Percentiles rank a stretch among this genome's conserved stretches.
These are phyloP conservation scores for Myotis pilosus DNA, from an alignment of 2,797 vertebrate genomes.

Conservation along the genomic window DNA sequence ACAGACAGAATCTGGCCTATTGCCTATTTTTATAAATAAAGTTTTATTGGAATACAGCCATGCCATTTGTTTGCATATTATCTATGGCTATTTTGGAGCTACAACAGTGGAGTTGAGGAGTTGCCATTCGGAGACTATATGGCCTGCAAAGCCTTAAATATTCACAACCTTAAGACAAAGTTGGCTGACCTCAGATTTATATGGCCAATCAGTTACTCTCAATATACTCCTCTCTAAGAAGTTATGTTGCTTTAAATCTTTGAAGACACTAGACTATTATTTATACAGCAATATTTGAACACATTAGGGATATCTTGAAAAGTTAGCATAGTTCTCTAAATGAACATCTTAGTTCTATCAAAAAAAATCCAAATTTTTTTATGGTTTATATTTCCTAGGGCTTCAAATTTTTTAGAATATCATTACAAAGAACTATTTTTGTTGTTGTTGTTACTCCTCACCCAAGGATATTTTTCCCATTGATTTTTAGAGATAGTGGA, in stretches of 20 bases:
- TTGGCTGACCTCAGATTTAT: background rate
- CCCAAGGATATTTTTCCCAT: no score
- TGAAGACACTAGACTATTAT: background rate
- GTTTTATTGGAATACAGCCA: constrained; percentile 35
- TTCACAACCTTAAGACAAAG: constrained; percentile 11
- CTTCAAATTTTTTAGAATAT: background rate
- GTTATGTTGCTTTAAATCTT: background rate
- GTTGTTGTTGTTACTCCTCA: no score
- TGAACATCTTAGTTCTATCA: background rate
- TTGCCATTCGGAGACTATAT: background rate
- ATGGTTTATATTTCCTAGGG: background rate
- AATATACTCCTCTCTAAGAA: constrained; percentile 1
- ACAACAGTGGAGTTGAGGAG: background rate
- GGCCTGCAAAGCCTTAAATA: background rate
- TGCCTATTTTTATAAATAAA: constrained; percentile 51
- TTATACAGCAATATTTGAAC: constrained; percentile 16
- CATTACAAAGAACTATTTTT: background rate
- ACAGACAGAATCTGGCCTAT: background rate
- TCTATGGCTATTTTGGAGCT: background rate
- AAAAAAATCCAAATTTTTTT: background rate
- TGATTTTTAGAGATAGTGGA: no score
- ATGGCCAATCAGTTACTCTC: background rate
- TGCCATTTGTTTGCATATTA: background rate
- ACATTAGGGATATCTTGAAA: background rate
- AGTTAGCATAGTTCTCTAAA: background rate